Evolutionary conservation across 2,888 invertebrate genomes (phyloP).

Genomic region (Mesochorus sp.): DNA sequence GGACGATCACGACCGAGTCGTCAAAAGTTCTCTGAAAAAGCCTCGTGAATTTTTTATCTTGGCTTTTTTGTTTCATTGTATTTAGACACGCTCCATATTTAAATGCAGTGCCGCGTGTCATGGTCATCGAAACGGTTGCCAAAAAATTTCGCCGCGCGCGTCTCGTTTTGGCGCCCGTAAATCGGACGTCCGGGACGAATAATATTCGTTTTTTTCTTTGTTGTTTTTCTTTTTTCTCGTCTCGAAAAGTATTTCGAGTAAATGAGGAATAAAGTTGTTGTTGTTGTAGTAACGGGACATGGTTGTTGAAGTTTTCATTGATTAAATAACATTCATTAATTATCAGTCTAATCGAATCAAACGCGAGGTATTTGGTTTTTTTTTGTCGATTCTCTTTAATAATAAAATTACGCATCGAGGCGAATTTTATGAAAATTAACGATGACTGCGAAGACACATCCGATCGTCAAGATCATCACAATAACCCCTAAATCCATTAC

Average conservation of each 20-base stretch:
- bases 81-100: slow-evolving; percentile 64
- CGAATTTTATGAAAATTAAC: slow-evolving; percentile 6
- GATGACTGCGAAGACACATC: slow-evolving; percentile 33
- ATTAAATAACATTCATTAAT: too few species aligned
- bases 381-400: too few species aligned
- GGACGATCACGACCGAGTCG: not conserved
- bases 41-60: slow-evolving; percentile 44
- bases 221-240: too few species aligned
- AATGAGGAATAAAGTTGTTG: slow-evolving; percentile 30
- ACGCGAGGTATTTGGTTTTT: too few species aligned
- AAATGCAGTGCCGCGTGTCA: slow-evolving; percentile 68
- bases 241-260: not conserved
- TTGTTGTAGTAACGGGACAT: slow-evolving; percentile 31
- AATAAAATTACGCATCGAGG: too few species aligned
- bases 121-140: slow-evolving; percentile 66
- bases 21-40: slow-evolving; percentile 53
- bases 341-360: too few species aligned
- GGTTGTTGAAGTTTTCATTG: too few species aligned
- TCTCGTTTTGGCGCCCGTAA: slow-evolving; percentile 40
- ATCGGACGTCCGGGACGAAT: slow-evolving; percentile 25
- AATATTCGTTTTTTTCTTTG: slow-evolving; percentile 15
- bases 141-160: slow-evolving; percentile 59
- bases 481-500: not conserved
- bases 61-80: slow-evolving; percentile 10
- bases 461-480: not conserved